Percentiles rank a stretch among this genome's conserved stretches.
These are phyloP conservation scores for Athalia circularis DNA, from an alignment of 2,888 invertebrate species.

Conservation along the genomic window DNA sequence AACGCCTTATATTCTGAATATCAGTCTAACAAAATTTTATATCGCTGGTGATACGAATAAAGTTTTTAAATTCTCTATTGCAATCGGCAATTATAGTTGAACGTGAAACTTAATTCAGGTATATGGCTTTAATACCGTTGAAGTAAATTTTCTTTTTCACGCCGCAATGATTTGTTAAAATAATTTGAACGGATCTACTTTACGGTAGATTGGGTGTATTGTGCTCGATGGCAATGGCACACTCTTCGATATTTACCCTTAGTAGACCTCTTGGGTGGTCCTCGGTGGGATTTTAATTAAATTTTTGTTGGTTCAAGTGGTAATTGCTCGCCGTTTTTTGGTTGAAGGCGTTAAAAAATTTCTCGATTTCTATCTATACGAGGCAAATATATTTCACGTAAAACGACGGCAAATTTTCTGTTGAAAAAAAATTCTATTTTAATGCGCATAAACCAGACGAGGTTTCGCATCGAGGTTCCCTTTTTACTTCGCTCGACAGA, in stretches of 20 bases:
- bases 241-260: conserved; percentile 43
- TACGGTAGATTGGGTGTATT: conserved; percentile 42
- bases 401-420: not conserved
- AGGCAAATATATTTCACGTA: not conserved
- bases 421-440: conserved; percentile 6
- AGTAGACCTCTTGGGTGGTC: conserved; percentile 18
- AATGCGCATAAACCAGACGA: not conserved
- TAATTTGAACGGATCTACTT: conserved; percentile 34
- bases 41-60: not conserved
- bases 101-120: conserved; percentile 1
- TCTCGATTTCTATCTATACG: not conserved
- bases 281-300: conserved; percentile 43
- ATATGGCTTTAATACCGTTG: not conserved
- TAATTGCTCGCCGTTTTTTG: conserved; percentile 31
- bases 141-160: conserved; percentile 13
- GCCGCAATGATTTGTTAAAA: conserved; percentile 22
- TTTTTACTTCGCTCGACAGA: not conserved
- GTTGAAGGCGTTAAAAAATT: conserved; percentile 17
- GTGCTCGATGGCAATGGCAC: conserved; percentile 17
- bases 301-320: conserved; percentile 42
- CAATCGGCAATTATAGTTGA: not conserved
- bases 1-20: no score
- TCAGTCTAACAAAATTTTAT: conserved; percentile 16
- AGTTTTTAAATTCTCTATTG: conserved; percentile 6
- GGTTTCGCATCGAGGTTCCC: no score